Percentiles rank a stretch among this genome's conserved stretches.
phyloP scores from a whole-genome alignment of 2,113 vertebrate genomes.

The Labrus mixtus region DNA sequence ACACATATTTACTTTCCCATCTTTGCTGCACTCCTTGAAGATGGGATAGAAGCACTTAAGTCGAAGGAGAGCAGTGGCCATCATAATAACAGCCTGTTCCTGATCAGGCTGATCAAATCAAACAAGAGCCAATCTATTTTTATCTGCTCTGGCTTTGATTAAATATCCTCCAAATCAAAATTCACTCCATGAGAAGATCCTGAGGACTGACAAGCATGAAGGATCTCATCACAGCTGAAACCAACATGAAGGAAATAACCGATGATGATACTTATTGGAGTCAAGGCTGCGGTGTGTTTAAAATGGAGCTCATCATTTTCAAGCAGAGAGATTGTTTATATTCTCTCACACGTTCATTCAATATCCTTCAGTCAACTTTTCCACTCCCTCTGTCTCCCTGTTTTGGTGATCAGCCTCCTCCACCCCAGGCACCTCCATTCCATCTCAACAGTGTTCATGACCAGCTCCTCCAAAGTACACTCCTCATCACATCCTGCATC shows the following conservation, averaged over 20 bases:
- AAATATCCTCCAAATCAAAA: constrained; percentile 3
- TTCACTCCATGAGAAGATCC: neutral
- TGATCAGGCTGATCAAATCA: constrained; percentile 39
- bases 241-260: neutral
- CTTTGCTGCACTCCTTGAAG: constrained; percentile 22
- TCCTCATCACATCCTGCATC: no score
- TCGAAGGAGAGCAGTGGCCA: constrained; percentile 5
- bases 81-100: constrained; percentile 34
- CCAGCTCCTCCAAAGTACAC: no score
- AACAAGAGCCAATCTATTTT: constrained; percentile 26
- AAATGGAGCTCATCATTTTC: no score
- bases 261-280: neutral
- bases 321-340: no score
- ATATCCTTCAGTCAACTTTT: no score
- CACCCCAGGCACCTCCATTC: no score
- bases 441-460: no score
- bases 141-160: constrained; percentile 26
- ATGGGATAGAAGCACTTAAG: constrained; percentile 18
- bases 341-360: no score
- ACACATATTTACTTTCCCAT: constrained; percentile 21
- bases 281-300: neutral
- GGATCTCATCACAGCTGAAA: neutral
- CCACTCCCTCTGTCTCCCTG: no score
- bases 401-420: no score
- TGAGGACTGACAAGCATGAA: constrained; percentile 1